Conservation (phyloP, 2,888 invertebrate genomes). For the Rutpela maculata region DNA sequence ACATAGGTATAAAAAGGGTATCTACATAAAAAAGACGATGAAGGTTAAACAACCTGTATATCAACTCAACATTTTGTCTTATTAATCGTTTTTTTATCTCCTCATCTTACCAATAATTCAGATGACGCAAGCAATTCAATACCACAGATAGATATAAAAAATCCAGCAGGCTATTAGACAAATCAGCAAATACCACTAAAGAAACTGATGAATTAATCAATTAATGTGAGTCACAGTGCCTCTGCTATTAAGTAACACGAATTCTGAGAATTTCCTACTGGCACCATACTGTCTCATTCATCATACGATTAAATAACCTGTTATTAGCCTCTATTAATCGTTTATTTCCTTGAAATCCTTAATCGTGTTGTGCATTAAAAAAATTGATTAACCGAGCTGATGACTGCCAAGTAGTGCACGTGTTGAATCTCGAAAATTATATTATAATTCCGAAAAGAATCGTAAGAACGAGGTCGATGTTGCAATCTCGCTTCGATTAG, state of each 20-base stretch:
- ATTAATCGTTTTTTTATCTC: not conserved
- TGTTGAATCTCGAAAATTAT: constrained; percentile 12
- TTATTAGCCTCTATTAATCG: constrained; percentile 20
- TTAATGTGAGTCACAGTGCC: constrained; percentile 12
- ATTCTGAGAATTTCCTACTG: constrained; percentile 18
- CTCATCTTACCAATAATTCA: not conserved
- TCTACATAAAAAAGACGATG: not conserved
- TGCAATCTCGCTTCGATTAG: constrained; percentile 1
- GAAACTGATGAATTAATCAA: constrained; percentile 7
- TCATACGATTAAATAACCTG: constrained; percentile 19
- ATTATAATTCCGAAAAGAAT: constrained; percentile 2
- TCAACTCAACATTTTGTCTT: not conserved
- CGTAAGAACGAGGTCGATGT: constrained; percentile 1
- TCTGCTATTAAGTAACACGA: constrained; percentile 16
- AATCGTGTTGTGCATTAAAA: constrained; percentile 9
- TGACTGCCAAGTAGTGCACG: constrained; percentile 24
- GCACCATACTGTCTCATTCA: constrained; percentile 38
- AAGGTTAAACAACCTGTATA: constrained; percentile 2
- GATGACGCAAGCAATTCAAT: not conserved
- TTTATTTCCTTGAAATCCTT: not conserved
- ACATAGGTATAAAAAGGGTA: constrained; percentile 7
- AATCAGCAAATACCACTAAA: not conserved
- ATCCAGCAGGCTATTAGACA: not conserved
- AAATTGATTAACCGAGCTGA: constrained; percentile 1
- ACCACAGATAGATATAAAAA: not conserved